Percentiles rank a stretch among this genome's conserved stretches.
phyloP scores from a whole-genome alignment of 2,797 vertebrate genomes.

The Liasis olivaceus region DNA sequence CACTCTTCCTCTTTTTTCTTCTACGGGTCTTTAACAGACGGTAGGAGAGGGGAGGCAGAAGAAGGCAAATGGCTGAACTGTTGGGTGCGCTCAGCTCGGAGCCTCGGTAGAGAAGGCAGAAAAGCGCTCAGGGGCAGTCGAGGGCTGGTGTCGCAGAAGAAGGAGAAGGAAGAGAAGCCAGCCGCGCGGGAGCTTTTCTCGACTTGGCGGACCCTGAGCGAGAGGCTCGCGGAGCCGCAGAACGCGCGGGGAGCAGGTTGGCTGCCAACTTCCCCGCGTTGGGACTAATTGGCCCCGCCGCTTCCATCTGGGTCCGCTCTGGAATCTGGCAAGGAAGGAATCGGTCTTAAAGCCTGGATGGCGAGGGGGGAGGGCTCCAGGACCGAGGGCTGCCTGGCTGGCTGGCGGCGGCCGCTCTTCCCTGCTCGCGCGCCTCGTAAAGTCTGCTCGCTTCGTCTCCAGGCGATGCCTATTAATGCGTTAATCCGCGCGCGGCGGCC shows the following conservation, averaged over 20 bases:
- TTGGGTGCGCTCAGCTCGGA: neutral
- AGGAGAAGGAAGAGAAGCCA: neutral
- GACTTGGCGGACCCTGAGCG: neutral
- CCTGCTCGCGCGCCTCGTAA: neutral
- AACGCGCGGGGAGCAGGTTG: neutral
- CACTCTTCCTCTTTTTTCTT: neutral
- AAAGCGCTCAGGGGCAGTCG: neutral
- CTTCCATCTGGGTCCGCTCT: neutral
- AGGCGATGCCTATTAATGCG: neutral
- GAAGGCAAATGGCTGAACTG: neutral
- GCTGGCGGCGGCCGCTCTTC: neutral
- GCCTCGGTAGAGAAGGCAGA: neutral
- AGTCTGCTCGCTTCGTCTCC: neutral
- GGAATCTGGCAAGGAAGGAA: neutral
- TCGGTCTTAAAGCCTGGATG: neutral
- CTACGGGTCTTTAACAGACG: neutral
- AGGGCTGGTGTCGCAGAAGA: neutral
- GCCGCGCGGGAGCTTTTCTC: neutral
- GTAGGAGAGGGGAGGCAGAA: neutral
- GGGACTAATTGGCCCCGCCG: neutral
- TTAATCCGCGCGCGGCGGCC: neutral
- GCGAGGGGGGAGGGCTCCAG: neutral
- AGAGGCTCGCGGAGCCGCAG: neutral
- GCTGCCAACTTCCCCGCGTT: neutral
- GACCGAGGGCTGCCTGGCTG: neutral